phyloP scores from a whole-genome alignment of 2,888 invertebrate genomes.

The Fragum whitleyi region DNA sequence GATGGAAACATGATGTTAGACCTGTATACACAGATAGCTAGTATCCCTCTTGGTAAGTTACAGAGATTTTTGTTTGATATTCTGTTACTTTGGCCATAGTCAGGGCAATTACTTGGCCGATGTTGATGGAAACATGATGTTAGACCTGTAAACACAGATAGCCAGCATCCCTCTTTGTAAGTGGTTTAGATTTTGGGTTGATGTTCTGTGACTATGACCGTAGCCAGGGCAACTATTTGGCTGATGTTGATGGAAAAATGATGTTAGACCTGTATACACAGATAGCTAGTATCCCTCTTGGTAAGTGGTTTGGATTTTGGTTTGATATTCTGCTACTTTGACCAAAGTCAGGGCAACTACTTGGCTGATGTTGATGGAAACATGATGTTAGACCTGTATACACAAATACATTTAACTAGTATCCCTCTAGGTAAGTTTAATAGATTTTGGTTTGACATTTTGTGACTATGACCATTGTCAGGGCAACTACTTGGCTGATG shows the following conservation, averaged over 20 bases:
- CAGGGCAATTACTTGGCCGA: conserved; percentile 97
- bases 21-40: conserved; percentile 93
- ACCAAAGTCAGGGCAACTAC: conserved; percentile 96
- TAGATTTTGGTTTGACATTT: conserved; percentile 88
- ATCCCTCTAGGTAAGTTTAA: conserved; percentile 85
- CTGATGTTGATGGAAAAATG: conserved; percentile 95
- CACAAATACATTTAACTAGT: conserved; percentile 91
- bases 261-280: conserved; percentile 97
- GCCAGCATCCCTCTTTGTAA: conserved; percentile 86
- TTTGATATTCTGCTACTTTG: conserved; percentile 94
- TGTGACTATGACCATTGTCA: conserved; percentile 95
- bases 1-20: conserved; percentile 96
- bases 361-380: conserved; percentile 97
- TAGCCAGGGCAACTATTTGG: conserved; percentile 96
- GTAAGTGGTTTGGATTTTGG: conserved; percentile 68
- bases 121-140: conserved; percentile 94
- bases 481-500: conserved; percentile 98
- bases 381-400: conserved; percentile 95
- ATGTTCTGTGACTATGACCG: conserved; percentile 96
- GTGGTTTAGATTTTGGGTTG: background rate
- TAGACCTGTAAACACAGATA: conserved; percentile 97
- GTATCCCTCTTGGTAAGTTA: conserved; percentile 85
- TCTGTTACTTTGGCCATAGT: conserved; percentile 96
- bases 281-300: conserved; percentile 87
- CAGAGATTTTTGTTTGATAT: conserved; percentile 86